Evolutionary conservation across 2,888 invertebrate species (phyloP), one percentile per base, ranked within the genome.

Genomic region (Ennomos fuscantarius): DNA sequence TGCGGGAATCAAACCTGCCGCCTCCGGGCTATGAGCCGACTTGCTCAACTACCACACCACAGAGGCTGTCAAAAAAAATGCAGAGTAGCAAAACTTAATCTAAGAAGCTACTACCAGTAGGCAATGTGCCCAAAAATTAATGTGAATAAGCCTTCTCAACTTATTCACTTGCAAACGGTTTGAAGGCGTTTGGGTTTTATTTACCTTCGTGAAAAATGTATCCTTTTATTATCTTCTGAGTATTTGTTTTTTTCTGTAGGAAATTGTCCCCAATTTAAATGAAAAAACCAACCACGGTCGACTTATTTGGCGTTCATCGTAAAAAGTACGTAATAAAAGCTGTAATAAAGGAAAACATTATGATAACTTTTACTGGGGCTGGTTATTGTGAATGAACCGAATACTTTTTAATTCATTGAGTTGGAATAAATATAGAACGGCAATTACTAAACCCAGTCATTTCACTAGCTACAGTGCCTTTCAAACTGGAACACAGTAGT

Each of bases 271-370:
- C 59, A 63, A 63, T 70, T 68, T 66, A 59, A 67, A 73, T 50
- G 64, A 68, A 72, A 72, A 72, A 62, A 66, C 65, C 62, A 59
- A 52, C 62, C 61, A 48, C 60, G 64, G 62, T 54, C 62, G 57
- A 63, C 47, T 50, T 47, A 39, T 55, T 60, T 55, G 51, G 59
- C 63, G 63, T 66, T 65, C 55, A 55, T 71, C 67, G 65, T 73
- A 75, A 70, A 75, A 73, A 70, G 56, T 61, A 50, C 43, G 69
- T 63, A 71, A 72, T 74, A 73, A 79, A 77, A 66, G 67, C 61
- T 48, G 66, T 68, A 72, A 73, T 77, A 78, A 78, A 73, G 71
- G 68, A 74, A 75, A 79, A 77, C 73, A 73, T 75, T 68, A 73
- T 71, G 70, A 76, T 78, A 76, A 75, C 71, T 72, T 76, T 70